Conservation (phyloP, 92 coral and sea anemone genomes). For the Porites evermanni region DNA sequence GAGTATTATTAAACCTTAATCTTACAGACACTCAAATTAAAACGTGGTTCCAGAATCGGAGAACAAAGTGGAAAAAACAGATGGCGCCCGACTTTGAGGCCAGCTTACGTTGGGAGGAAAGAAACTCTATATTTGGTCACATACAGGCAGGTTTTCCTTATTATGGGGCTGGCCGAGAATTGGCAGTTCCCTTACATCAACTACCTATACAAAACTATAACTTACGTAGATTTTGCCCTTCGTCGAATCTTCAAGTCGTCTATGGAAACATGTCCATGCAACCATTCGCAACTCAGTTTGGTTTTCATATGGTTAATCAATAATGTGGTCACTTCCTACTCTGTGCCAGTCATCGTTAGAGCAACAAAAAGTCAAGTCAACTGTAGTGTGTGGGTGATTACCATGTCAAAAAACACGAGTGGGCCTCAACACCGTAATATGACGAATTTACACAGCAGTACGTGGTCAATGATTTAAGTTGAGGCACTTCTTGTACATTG, state of each 20-base stretch:
- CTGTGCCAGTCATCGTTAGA: too few relatives aligned
- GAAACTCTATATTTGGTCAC: constrained; percentile 64
- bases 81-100: constrained; percentile 58
- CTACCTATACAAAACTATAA: constrained; percentile 64
- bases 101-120: constrained; percentile 73
- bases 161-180: constrained; percentile 56
- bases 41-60: constrained; percentile 98
- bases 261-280: constrained; percentile 89
- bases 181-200: constrained; percentile 55
- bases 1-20: constrained; percentile 52
- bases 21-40: constrained; percentile 97
- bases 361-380: too few relatives aligned
- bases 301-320: neutral
- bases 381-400: too few relatives aligned
- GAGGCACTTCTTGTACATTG: too few relatives aligned
- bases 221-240: constrained; percentile 68
- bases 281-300: constrained; percentile 48
- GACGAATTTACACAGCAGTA: too few relatives aligned
- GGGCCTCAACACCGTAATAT: too few relatives aligned
- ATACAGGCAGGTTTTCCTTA: constrained; percentile 60
- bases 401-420: too few relatives aligned
- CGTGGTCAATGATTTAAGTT: too few relatives aligned
- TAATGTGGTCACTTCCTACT: too few relatives aligned
- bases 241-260: constrained; percentile 90
- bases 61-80: constrained; percentile 94